Evolutionary conservation across 2,113 vertebrate species (phyloP), one percentile per base, ranked within the genome.

Genomic region (Diadophis punctatus): DNA sequence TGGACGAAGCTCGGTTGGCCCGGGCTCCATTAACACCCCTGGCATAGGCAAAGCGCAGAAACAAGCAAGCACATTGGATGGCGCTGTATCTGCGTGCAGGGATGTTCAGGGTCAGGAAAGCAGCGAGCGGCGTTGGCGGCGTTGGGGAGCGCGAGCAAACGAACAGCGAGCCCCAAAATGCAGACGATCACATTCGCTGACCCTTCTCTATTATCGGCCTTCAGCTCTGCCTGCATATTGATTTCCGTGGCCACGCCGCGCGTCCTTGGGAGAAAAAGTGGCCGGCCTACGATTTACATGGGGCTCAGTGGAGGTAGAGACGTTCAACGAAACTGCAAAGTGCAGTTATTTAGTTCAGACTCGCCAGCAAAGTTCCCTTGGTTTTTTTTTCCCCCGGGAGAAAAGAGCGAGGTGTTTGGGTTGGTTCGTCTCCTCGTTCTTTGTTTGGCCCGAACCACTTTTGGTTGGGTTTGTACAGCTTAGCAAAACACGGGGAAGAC

Each of bases 131-230:
- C 14, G 12, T 11, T 1, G 1, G 14, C 3, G 8, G 22, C 55
- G 55, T 34, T 20, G 60, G n/a, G n/a, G 63, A 10, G 93, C 91
- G 94, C 90, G 52, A 92, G 94, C 93, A 93, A 95, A 96, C 96
- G 94, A 94, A 96, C 93, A 94, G 95, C 93, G 94, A 96, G 92
- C 93, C 94, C 95, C 94, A 95, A 58, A 96, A 97, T 93, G 95
- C 95, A 96, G 95, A 96, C 94, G 95, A 95, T 96, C 95, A 94
- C 96, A 95, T 91, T 95, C 95, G 94, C 95, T 94, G 95, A 95
- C 94, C 95, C 93, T 91, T 88, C 93, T 96, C 96, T 94, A 94
- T 96, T 96, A 95, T 8, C 95, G 95, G 95, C 93, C 96, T 94
- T 93, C 95, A 91, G 90, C 95, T 93, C 93, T 94, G 93, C 93